Evolutionary conservation across 2,888 invertebrate species (phyloP), one percentile per base, ranked within the genome.

Genomic region (Thumatha senex): DNA sequence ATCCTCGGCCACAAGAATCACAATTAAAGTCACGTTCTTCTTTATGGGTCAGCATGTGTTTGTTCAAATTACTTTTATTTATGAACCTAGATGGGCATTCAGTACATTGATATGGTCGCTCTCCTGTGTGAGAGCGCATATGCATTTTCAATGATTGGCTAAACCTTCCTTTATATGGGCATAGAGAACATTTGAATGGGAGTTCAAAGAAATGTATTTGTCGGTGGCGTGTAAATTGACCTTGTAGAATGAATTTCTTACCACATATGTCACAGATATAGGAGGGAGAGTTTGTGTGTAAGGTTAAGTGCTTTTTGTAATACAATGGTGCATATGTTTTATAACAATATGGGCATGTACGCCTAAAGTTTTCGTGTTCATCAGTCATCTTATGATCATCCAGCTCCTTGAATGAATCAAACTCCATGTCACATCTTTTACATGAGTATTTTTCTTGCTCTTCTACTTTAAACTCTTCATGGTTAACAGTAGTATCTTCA

Each of bases 201-300:
- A 89, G 66, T 34, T 81, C 70, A 42, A 79, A 79, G 55, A 84
- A 88, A 66, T 91, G 91, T 34, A 82, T 88, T 4, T 80, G 46
- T n/a, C 85, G 61, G 43, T 91, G 91, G 0, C 87, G 72, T 3
- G 72, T 67, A 33, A 90, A 88, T 1, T 78, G 78, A 0, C 78
- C 79, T 38, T 80, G 79, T 3, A 78, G 58, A 36, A 67, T 54
- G 56, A 87, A 89, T 36, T 80, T 76, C 54, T 88, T 90, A 0
- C 90, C 90, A 62, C 90, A 91, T 31, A 89, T 76, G 64, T 91
- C 90, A 72, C 90, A 91, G 51, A 90, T 74, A 36, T 69, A 84
- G 0, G 74, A 60, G 9, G 72, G 61, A 7, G 76, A 75, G 3
- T 58, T 44, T 38, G 74, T 73, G 47, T 89, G 89, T 42, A 80